phyloP scores from a whole-genome alignment of 2,113 vertebrate genomes.

The Salvelinus fontinalis region DNA sequence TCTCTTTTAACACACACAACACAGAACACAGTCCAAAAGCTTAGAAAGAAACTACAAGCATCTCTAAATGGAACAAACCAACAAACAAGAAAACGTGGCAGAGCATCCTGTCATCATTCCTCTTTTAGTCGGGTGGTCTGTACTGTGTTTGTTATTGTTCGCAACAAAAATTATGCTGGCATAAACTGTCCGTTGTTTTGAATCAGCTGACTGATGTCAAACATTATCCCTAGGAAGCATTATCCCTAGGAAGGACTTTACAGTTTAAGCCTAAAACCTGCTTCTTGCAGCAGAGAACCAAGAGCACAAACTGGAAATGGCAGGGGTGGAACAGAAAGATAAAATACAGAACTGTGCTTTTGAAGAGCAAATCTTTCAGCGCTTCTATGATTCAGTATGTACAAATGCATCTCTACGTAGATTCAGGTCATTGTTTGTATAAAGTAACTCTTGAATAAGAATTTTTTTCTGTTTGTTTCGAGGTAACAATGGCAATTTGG shows the following conservation, averaged over 20 bases:
- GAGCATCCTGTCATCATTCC: slow-evolving; percentile 62
- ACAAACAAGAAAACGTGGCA: slow-evolving; percentile 45
- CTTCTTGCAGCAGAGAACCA: slow-evolving; percentile 27
- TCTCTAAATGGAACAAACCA: slow-evolving; percentile 37
- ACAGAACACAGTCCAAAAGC: slow-evolving; percentile 27
- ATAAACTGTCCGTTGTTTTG: slow-evolving; percentile 57
- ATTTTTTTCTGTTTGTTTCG: slow-evolving; percentile 51
- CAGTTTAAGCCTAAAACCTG: slow-evolving; percentile 53
- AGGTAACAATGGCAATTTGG: slow-evolving; percentile 28
- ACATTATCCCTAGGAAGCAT: slow-evolving; percentile 34
- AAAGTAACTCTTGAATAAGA: slow-evolving; percentile 60
- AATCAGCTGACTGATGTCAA: slow-evolving; percentile 55
- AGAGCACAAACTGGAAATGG: slow-evolving; percentile 33
- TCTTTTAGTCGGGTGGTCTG: slow-evolving; percentile 64
- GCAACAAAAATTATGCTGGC: slow-evolving; percentile 46
- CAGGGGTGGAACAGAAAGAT: slow-evolving; percentile 31
- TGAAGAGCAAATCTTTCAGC: slow-evolving; percentile 47
- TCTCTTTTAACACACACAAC: slow-evolving; percentile 54
- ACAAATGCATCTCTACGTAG: slow-evolving; percentile 64
- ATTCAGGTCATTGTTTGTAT: slow-evolving; percentile 63
- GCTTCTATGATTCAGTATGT: slow-evolving; percentile 60
- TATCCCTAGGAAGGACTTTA: slow-evolving; percentile 32
- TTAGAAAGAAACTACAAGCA: slow-evolving; percentile 42
- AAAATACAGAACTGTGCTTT: slow-evolving; percentile 47
- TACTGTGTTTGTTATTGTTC: slow-evolving; percentile 63